phyloP scores from a whole-genome alignment of 2,888 invertebrate genomes.

The Sialis fuliginosa region DNA sequence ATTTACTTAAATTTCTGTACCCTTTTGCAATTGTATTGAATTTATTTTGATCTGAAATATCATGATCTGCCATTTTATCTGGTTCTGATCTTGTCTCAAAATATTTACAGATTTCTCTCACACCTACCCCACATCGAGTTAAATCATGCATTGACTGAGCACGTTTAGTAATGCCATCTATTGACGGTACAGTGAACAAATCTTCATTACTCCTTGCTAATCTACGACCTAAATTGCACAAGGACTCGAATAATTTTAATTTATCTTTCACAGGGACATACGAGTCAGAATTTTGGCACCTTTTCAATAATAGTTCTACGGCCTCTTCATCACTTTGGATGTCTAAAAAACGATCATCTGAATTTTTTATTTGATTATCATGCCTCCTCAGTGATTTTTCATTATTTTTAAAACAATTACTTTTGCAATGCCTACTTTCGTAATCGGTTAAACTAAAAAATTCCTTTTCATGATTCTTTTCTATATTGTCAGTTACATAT shows the following conservation, averaged over 20 bases:
- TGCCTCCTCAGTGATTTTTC: not conserved
- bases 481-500: not conserved
- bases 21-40: conserved; percentile 5
- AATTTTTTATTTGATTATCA: not conserved
- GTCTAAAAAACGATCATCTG: not conserved
- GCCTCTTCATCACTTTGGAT: conserved; percentile 20
- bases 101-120: conserved; percentile 51
- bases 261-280: conserved; percentile 56
- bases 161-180: conserved; percentile 28
- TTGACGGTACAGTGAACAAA: conserved; percentile 29
- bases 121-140: conserved; percentile 26
- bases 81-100: conserved; percentile 35
- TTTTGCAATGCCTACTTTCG: not conserved
- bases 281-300: conserved; percentile 37
- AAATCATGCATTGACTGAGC: conserved; percentile 50
- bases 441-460: conserved; percentile 4
- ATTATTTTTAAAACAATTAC: too few species aligned
- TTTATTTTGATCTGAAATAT: not conserved
- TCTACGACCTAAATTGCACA: conserved; percentile 41
- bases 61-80: conserved; percentile 3
- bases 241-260: conserved; percentile 48
- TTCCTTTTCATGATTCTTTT: not conserved
- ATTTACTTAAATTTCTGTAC: conserved; percentile 1
- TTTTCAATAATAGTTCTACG: conserved; percentile 29
- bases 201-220: conserved; percentile 43